Base-by-base conservation (phyloP, 1,140 invertebrate genomes). In the Sinonovacula constricta region DNA sequence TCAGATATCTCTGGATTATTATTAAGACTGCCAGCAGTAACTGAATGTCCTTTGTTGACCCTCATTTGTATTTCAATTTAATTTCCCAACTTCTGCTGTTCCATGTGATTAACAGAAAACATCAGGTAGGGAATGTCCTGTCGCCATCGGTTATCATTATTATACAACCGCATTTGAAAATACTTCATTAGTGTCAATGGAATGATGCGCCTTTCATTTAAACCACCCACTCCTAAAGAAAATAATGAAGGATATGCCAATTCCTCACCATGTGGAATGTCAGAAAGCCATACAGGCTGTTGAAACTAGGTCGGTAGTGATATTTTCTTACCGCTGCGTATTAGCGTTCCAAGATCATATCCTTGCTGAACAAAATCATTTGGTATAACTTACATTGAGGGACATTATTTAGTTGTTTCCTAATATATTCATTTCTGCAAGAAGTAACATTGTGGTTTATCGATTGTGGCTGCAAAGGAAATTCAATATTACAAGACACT, bases 231-330 rank as follows among this genome's bases (percentile, higher is more conserved):
- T 28, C 74, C 63, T 31, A 24, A 49, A 3, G 74, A 39, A 67
- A 76, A 76, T 39, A 76, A 22, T 36, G 34, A 67, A 26, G 74
- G 63, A 67, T 65, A 76, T 30, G 74, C 53, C 18, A 45, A 28
- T 67, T 66, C 63, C 56, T 76, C 74, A n/a, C 65, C 65, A 67
- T 36, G 26, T 26, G 36, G 36, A 24, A 67, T 51, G 4, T 67
- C 39, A 15, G 57, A 24, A 24, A 60, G 24, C 57, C 57, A 60
- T 28, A 60, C 18, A 60, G 57, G 57, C 30, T 60, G 57, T 22
- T 60, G 15, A 31, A 60, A 60, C 57, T 60, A 15, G 28, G 57
- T 60, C 18, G 57, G 57, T 15, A 60, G 30, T 18, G 15, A 60
- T 15, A 60, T 28, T 26, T 28, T 28, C 28, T 60, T 60, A 24